Percentiles rank a stretch among this genome's conserved stretches.
Evolutionary conservation across 1,140 invertebrate genomes (phyloP).

Genomic region (Ladona fulva): DNA sequence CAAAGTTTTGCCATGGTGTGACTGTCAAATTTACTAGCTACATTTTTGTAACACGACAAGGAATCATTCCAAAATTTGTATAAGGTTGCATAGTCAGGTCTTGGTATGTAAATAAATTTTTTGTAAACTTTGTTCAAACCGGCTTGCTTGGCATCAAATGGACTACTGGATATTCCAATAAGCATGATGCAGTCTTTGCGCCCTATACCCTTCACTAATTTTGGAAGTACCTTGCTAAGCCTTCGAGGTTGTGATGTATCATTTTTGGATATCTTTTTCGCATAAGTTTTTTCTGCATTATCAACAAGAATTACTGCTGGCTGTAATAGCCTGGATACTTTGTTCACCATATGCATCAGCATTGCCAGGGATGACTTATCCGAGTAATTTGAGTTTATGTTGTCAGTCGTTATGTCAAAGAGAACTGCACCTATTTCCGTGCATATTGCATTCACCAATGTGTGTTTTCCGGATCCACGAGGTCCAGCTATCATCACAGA

Average conservation of each 20-base stretch:
- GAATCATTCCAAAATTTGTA: slow-evolving; percentile 67
- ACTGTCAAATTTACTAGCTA: slow-evolving; percentile 35
- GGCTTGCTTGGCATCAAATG: slow-evolving; percentile 62
- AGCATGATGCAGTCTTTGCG: slow-evolving; percentile 64
- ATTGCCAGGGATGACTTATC: slow-evolving; percentile 90
- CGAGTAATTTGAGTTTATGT: slow-evolving; percentile 86
- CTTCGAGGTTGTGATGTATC: slow-evolving; percentile 88
- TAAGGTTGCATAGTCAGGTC: slow-evolving; percentile 78
- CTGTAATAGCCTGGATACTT: slow-evolving; percentile 58
- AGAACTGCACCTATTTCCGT: slow-evolving; percentile 79
- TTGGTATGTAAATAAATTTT: slow-evolving; percentile 77
- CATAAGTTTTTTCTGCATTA: slow-evolving; percentile 86
- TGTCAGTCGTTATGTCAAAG: slow-evolving; percentile 82
- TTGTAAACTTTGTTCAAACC: slow-evolving; percentile 73
- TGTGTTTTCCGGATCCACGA: slow-evolving; percentile 76
- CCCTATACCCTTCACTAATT: slow-evolving; percentile 70
- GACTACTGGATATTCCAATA: slow-evolving; percentile 68
- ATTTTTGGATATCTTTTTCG: slow-evolving; percentile 84
- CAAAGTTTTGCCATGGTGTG: slow-evolving; percentile 70
- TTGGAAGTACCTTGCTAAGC: slow-evolving; percentile 87
- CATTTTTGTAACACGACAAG: slow-evolving; percentile 36
- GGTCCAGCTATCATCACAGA: slow-evolving; percentile 77
- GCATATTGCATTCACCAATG: slow-evolving; percentile 79
- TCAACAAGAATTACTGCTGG: slow-evolving; percentile 88
- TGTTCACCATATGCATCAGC: slow-evolving; percentile 69